Percentiles rank a stretch among this genome's conserved stretches.
Conservation (phyloP, 1,140 invertebrate species). For the Temnothorax longispinosus region DNA sequence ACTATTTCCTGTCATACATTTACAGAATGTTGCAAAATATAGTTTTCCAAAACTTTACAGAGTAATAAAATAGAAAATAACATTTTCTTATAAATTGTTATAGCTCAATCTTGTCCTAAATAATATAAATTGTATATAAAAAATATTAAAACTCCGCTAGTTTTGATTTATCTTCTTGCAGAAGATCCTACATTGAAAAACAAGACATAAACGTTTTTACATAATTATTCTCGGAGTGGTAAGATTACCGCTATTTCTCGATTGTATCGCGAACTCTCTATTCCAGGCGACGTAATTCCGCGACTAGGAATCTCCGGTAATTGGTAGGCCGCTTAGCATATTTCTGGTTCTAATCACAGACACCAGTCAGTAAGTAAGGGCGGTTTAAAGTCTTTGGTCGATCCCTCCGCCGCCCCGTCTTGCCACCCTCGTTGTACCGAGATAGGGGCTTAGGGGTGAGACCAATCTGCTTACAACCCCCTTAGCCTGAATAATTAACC, state of each 20-base stretch:
- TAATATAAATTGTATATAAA: neutral
- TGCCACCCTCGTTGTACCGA: slow-evolving; percentile 78
- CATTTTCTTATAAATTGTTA: neutral
- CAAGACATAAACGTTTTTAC: neutral
- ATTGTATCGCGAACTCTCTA: slow-evolving; percentile 14
- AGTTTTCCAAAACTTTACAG: neutral
- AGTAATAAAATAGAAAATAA: neutral
- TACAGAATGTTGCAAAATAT: neutral
- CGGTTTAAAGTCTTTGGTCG: slow-evolving; percentile 78
- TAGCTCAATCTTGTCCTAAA: neutral
- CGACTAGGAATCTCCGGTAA: slow-evolving; percentile 77
- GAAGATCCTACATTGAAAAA: neutral
- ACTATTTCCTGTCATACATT: neutral
- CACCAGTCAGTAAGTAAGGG: slow-evolving; percentile 78
- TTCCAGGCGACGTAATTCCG: slow-evolving; percentile 58
- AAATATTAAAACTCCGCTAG: neutral
- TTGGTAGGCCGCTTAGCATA: slow-evolving; percentile 82
- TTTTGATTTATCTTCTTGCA: neutral
- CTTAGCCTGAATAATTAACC: slow-evolving; percentile 86
- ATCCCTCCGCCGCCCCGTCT: slow-evolving; percentile 74
- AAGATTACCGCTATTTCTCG: slow-evolving; percentile 1
- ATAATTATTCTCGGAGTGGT: neutral
- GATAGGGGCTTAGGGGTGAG: slow-evolving; percentile 82
- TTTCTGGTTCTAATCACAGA: slow-evolving; percentile 82
- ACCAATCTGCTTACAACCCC: slow-evolving; percentile 85